Evolutionary conservation across 2,797 vertebrate genomes (phyloP), one percentile per base, ranked within the genome.

Genomic region (Rallus crepitans): DNA sequence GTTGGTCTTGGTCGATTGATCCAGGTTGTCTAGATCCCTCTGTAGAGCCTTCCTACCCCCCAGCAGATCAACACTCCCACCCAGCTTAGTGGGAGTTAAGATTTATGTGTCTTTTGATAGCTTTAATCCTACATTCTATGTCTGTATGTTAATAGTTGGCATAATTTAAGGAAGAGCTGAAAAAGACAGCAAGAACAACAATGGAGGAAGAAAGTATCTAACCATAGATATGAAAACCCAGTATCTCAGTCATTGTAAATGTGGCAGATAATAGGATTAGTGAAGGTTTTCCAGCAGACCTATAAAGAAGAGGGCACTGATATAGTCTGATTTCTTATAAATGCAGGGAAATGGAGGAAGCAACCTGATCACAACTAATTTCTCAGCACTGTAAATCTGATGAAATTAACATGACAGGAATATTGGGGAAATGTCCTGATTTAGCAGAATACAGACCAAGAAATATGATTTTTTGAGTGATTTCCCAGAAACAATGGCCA

Each of bases 351-450:
- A 77, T 15, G 11, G 27, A 77, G 28, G n/a, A 73, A 63, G 13
- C 3, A 79, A 56, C 19, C 24, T 30, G 14, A 48, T 53, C 37
- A 77, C 24, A 25, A 56, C 16, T 1, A 68, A 30, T n/a, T 59
- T 75, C 47, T 73, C 27, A 16, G 13, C 16, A 39, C 27, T 33
- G 9, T 37, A 55, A 87, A 73, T n/a, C 3, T 35, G 6, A 11
- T 12, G 59, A 55, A 84, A 52, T 35, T 56, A 56, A 64, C 23
- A 93, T 48, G 7, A 69, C 9, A 71, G 6, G 12, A 85, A 53
- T 11, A 55, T 10, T 5, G 19, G 5, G 1, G 30, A 65, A 28
- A 21, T 2, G 0, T 42, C 12, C 31, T 31, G 2, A 2, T 79
- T 60, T 65, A 85, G 11, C 8, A 52, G 42, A 66, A 83, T 35